A percentile compares a stretch with the other conserved stretches of the same genome.
Evolutionary conservation across 2,888 invertebrate species (phyloP).

Genomic region (Camptogramma bilineatum): DNA sequence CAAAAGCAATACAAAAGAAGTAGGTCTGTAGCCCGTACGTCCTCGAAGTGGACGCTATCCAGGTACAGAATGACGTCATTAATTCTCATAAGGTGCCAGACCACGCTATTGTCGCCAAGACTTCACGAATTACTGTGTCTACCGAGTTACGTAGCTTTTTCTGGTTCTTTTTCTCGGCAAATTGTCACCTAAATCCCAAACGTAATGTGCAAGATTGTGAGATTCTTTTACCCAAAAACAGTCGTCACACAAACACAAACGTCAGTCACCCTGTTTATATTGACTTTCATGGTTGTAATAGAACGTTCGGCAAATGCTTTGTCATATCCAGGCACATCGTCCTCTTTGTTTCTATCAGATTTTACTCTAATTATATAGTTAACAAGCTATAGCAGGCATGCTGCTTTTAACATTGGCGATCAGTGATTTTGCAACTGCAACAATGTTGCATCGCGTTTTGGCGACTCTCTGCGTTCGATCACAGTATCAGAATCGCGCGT

Average conservation of each 20-base stretch:
- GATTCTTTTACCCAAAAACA: not conserved
- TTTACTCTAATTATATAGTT: too few species aligned
- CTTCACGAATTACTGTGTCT: conserved; percentile 1
- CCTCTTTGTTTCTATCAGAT: too few species aligned
- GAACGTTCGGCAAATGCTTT: too few species aligned
- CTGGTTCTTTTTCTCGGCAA: not conserved
- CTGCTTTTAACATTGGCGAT: too few species aligned
- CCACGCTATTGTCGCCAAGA: conserved; percentile 13
- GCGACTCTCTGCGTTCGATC: too few species aligned
- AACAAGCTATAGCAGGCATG: too few species aligned
- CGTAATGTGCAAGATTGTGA: not conserved
- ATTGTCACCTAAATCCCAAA: not conserved
- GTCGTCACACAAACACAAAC: too few species aligned
- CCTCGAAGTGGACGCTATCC: conserved; percentile 33
- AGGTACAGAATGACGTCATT: conserved; percentile 25
- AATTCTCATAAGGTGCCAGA: conserved; percentile 24
- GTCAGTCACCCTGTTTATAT: not conserved
- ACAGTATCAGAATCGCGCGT: too few species aligned
- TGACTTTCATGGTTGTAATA: too few species aligned
- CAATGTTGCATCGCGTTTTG: too few species aligned
- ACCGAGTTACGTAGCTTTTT: conserved; percentile 4
- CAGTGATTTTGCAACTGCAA: too few species aligned
- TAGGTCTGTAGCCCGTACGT: not conserved
- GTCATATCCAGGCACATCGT: too few species aligned
- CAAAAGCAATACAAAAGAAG: conserved; percentile 1